phyloP scores from a whole-genome alignment of 2,113 vertebrate genomes.

The Nestor notabilis region DNA sequence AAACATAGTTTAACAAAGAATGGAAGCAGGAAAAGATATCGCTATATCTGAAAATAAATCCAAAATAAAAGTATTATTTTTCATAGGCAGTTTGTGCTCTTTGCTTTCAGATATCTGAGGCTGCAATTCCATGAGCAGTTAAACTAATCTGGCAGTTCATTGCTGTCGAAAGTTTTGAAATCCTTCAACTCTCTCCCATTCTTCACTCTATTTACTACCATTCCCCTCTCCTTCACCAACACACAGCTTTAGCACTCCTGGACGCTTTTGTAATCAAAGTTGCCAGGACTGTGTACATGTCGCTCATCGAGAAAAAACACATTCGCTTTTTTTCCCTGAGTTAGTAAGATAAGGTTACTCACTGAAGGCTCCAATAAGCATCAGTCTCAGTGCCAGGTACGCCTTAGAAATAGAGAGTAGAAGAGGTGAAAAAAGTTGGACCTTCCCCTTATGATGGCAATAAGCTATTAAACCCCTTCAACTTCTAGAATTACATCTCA shows the following conservation, averaged over 20 bases:
- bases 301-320: not conserved
- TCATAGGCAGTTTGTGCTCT: not conserved
- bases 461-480: not conserved
- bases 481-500: not conserved
- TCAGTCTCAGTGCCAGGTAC: not conserved
- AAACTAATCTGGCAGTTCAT: not conserved
- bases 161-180: not conserved
- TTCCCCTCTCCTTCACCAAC: not conserved
- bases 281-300: not conserved
- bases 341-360: not conserved
- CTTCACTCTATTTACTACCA: not conserved
- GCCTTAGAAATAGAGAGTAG: not conserved
- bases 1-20: not conserved
- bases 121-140: not conserved
- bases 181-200: not conserved
- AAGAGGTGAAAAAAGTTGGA: not conserved
- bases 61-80: not conserved
- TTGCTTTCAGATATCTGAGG: not conserved
- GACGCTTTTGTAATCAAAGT: not conserved
- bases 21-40: not conserved
- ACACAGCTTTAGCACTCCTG: not conserved
- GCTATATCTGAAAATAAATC: not conserved
- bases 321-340: not conserved
- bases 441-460: not conserved
- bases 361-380: not conserved